These are phyloP conservation scores for Murina feae DNA, from an alignment of 2,113 vertebrate species.

Conservation along the genomic window DNA sequence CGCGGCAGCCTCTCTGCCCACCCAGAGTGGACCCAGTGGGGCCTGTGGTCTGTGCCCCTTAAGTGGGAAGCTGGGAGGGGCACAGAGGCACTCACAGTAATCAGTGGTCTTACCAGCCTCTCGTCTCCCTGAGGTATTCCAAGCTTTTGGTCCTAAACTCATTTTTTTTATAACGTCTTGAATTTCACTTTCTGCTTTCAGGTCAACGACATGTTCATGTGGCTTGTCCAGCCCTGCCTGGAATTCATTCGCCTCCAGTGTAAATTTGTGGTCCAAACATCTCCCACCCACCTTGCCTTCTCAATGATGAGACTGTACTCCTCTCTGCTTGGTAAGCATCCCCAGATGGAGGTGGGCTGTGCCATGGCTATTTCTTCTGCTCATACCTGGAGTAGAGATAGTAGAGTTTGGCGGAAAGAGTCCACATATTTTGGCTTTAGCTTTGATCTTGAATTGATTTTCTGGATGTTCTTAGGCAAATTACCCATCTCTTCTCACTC, in stretches of 20 bases:
- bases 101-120: background rate
- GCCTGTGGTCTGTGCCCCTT: background rate
- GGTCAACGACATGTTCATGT: conserved; percentile 89
- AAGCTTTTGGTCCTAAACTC: background rate
- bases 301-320: conserved; percentile 90
- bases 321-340: conserved; percentile 87
- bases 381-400: background rate
- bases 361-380: background rate
- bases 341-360: background rate
- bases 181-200: conserved; percentile 74
- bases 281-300: conserved; percentile 86
- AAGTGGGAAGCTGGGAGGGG: background rate
- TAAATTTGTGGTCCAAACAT: conserved; percentile 87
- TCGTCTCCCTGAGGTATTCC: background rate
- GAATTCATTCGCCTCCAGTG: conserved; percentile 86
- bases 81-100: background rate
- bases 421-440: background rate
- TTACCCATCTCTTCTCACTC: background rate
- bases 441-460: background rate
- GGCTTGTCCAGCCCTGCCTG: conserved; percentile 91
- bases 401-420: background rate
- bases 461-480: background rate
- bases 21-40: no score
- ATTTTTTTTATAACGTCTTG: background rate
- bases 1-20: background rate